Evolutionary conservation across 2,888 invertebrate genomes (phyloP), one percentile per base, ranked within the genome.

Genomic region (Trisateles emortualis): DNA sequence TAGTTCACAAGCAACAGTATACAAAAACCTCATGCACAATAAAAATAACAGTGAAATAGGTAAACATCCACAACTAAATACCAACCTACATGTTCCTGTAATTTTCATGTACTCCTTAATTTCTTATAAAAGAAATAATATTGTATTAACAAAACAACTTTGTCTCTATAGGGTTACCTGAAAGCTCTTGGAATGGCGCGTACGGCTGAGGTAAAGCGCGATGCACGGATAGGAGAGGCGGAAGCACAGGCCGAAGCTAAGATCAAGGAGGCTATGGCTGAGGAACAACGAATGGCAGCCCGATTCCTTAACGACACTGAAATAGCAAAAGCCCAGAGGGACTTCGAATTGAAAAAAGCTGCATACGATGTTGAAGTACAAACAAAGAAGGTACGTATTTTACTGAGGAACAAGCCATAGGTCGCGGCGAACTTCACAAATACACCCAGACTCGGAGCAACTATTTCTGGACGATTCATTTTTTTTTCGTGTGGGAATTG

Each of bases 301-400:
- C 95, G 98, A 59, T 98, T 98, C 85, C 91, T 97, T 13, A 99
- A 99, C 90, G 99, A 99, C 83, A 98, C 98, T 0, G 99, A 99
- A 87, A 99, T 99, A 55, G 98, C 99, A 0, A 98, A 99, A 87
- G 98, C 99, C 0, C 97, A 98, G 83, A 94, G 99, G 61, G 99
- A 99, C 88, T 99, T 98, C 84, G 98, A 99, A 88, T 91, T 99
- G 61, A 99, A 99, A 85, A 99, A 99, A 86, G 99, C 99, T 5
- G 97, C 97, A 1, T 99, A 99, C 83, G 99, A 99, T 83, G 96
- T 97, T 66, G 99, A 99, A 94, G 98, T 99, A 35, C 98, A 98
- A 87, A 98, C 98, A 6, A 96, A 94, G 72, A 97, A 97, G 94
- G 96, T 96, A 79, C 79, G 13, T 10, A 26, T 10, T 24, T 2